Evolutionary conservation across 2,113 vertebrate genomes (phyloP).

Genomic region (Vidua macroura): DNA sequence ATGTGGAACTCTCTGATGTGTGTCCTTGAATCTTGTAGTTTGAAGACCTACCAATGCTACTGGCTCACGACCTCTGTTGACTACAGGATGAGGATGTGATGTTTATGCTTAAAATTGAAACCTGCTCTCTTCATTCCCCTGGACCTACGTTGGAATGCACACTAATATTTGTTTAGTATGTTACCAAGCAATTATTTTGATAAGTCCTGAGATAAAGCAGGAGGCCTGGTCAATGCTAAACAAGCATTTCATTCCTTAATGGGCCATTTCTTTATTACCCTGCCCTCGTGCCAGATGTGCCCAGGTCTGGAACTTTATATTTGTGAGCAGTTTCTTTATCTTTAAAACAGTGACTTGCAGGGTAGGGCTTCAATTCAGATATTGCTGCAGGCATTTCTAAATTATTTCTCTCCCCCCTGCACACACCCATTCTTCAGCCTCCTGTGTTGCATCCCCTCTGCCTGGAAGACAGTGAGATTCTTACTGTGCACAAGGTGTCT

Average conservation of each 20-base stretch:
- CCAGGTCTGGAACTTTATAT: conserved; percentile 38
- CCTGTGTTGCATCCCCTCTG: neutral
- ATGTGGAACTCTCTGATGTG: neutral
- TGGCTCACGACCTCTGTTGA: neutral
- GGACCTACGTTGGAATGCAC: neutral
- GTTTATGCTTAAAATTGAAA: neutral
- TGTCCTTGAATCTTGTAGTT: neutral
- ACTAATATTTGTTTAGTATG: neutral
- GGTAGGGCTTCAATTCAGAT: conserved; percentile 8
- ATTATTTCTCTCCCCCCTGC: neutral
- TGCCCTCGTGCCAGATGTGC: conserved; percentile 28
- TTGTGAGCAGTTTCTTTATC: conserved; percentile 11
- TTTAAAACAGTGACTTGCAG: neutral
- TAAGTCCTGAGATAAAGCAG: conserved; percentile 50
- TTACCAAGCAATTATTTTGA: conserved; percentile 36
- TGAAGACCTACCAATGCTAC: neutral
- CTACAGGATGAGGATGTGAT: neutral
- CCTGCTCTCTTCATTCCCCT: neutral
- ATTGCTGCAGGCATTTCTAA: conserved; percentile 19
- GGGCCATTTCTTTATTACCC: conserved; percentile 60
- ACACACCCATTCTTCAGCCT: neutral
- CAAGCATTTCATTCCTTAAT: conserved; percentile 61
- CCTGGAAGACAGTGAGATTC: neutral
- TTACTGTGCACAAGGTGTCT: neutral
- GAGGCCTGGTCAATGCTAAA: neutral